Evolutionary conservation across 2,797 vertebrate species (phyloP), one percentile per base, ranked within the genome.

Genomic region (Acanthiza pusilla): DNA sequence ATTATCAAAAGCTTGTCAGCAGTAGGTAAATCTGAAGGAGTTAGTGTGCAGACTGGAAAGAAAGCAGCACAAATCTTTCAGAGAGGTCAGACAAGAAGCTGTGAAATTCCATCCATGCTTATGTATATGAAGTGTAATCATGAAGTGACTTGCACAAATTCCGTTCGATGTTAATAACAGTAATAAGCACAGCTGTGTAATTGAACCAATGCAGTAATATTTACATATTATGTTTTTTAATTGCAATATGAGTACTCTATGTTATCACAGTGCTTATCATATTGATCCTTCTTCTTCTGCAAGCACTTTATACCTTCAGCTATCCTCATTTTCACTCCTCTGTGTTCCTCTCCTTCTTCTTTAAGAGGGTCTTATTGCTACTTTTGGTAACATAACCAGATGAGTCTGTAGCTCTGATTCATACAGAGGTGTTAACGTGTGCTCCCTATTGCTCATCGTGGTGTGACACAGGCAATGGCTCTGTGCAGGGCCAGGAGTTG

Each of bases 1-100:
- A 34, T 63, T 92, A 91, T 82, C 67, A 70, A 89, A 94, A 92
- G 74, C 75, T 92, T 79, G 38, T 74, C 54, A 89, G 66, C 50
- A 83, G 62, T 60, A 16, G 82, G 51, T 72, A 71, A 91, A 84
- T n/a, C 51, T 93, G 72, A 93, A 72, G 42, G 34, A 71, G 21
- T 15, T 54, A 45, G 8, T 74, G 71, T 85, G 38, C n/a, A 83
- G 23, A 50, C 54, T 91, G 54, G 83, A 82, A 95, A 85, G 14
- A 82, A 79, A 71, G 14, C n/a, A 65, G 11, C 20, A 68, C 14
- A 61, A 43, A 71, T 80, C 20, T 58, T 83, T 71, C 23, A 42
- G 72, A 74, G 15, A 0, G 2, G 15, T 87, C 34, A 77, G 45
- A 54, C 14, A 89, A 80, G 48, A 58, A 82, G 48, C 25, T 76